Percentiles rank a stretch among this genome's conserved stretches.
Conservation (phyloP, 2,113 vertebrate genomes). For the Dasyornis broadbenti region DNA sequence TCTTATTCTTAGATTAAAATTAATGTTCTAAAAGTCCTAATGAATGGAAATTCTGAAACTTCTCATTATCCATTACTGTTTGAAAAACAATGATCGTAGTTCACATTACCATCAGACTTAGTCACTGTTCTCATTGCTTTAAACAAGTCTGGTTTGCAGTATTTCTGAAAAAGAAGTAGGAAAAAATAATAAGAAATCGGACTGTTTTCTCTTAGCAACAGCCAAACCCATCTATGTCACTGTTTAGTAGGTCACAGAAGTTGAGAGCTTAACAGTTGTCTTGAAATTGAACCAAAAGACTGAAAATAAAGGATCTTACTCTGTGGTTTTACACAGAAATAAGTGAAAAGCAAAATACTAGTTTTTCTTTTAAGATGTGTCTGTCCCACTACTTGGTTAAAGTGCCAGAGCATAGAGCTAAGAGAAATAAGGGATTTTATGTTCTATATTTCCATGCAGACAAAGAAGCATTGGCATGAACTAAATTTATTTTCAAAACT, state of each 20-base stretch:
- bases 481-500: background rate
- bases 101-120: background rate
- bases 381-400: background rate
- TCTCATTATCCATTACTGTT: background rate
- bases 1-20: constrained; percentile 58
- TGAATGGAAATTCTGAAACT: constrained; percentile 52
- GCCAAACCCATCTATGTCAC: background rate
- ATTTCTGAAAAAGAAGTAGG: background rate
- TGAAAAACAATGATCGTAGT: background rate
- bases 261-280: background rate
- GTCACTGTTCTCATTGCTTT: background rate
- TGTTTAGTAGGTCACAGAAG: background rate
- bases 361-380: background rate
- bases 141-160: background rate
- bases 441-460: background rate
- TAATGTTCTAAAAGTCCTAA: constrained; percentile 32
- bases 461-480: background rate
- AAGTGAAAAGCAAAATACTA: background rate
- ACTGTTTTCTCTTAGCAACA: background rate
- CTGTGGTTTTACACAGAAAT: background rate
- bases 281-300: background rate
- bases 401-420: background rate
- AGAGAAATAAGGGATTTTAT: background rate
- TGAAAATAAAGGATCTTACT: background rate
- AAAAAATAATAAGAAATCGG: background rate